Base-by-base conservation (phyloP, 1,140 invertebrate species). In the Limonius californicus region DNA sequence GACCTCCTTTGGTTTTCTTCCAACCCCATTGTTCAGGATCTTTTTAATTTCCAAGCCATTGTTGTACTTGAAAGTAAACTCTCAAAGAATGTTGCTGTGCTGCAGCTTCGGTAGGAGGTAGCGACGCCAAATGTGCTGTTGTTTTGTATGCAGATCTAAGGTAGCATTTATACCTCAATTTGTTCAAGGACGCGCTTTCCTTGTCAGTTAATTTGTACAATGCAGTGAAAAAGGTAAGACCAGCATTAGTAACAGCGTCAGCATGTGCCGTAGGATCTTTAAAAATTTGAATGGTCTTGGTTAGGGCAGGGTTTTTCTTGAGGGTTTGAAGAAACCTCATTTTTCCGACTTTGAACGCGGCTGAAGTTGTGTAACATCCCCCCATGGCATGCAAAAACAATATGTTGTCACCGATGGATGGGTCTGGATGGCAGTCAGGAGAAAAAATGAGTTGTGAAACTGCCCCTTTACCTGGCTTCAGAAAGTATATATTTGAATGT, bases 1-100 rank as follows among this genome's bases (percentile, higher is more conserved):
- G 62, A 35, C 72, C 67, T 59, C 65, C 62, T 62, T 72, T 68
- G 66, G 63, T 64, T 57, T 68, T 50, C 62, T 62, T 67, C 74
- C 71, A 76, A 47, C 69, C 73, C 72, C 73, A 78, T 63, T 68
- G 64, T 66, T 72, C 65, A 27, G 23, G 23, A 27, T 9, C 23
- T 27, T 27, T 27, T 27, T 27, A 4, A 27, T 27, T 27, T 9
- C 23, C 23, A 27, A 27, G 23, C 23, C 23, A 45, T 45, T 45
- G 42, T 45, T 45, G 42, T 4, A 18, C 42, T 45, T 45, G n/a
- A 45, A 45, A 45, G 12, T 45, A 45, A 2, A 45, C 42, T 12
- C 42, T 45, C 16, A 45, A 45, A 12, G 42, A 45, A 45, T 45
- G 23, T 45, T 45, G 12, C 42, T 45, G 42, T 4, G 42, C 42